phyloP scores from a whole-genome alignment of 2,113 vertebrate species.

The Chascanopsetta lugubris region DNA sequence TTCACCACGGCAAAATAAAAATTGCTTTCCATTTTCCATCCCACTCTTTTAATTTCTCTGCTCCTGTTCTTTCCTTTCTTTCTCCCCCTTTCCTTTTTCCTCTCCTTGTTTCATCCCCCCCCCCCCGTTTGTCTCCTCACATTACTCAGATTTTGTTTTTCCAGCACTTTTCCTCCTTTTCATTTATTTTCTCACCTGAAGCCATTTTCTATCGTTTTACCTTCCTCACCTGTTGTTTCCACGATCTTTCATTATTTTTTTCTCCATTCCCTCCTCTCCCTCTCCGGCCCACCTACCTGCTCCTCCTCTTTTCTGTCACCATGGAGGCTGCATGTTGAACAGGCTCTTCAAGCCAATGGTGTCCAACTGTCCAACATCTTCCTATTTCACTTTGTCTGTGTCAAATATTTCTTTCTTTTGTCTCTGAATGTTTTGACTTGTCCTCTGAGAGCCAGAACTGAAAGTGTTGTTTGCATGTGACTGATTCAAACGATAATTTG shows the following conservation, averaged over 20 bases:
- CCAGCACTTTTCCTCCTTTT: not conserved
- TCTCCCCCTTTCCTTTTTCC: not conserved
- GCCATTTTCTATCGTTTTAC: not conserved
- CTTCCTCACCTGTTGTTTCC: not conserved
- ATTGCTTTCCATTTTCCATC: conserved; percentile 25
- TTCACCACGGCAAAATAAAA: conserved; percentile 64
- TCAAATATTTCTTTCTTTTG: not conserved
- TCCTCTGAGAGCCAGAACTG: not conserved
- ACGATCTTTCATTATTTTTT: not conserved
- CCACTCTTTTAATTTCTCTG: not conserved
- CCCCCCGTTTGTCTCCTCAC: too few species aligned
- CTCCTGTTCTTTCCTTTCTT: not conserved
- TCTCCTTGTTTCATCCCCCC: not conserved
- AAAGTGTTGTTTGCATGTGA: not conserved
- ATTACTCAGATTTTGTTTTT: not conserved
- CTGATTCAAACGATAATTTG: not conserved
- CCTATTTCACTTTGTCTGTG: not conserved
- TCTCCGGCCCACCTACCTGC: not conserved
- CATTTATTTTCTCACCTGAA: not conserved
- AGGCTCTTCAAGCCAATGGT: conserved; percentile 7
- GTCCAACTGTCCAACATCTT: conserved; percentile 4
- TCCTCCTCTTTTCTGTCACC: not conserved
- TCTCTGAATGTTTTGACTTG: not conserved
- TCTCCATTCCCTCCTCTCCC: not conserved
- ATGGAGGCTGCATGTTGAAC: conserved; percentile 1